Evolutionary conservation across 2,797 vertebrate species (phyloP), one percentile per base, ranked within the genome.

Genomic region (Chiropotes sagulatus): DNA sequence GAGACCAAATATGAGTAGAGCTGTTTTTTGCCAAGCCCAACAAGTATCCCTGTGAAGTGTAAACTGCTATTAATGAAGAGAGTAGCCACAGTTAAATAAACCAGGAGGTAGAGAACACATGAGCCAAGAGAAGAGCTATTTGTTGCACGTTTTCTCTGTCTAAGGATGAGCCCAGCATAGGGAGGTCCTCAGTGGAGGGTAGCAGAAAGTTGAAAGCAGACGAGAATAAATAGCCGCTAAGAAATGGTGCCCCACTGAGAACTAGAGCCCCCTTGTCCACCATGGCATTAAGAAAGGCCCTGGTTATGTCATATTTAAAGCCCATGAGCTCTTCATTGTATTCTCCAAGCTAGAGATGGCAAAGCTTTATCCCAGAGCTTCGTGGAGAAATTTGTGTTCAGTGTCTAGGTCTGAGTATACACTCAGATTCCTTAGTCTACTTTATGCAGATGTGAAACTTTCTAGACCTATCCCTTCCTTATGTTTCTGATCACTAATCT

Each of bases 61-160:
- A 91, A 96, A 96, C 61, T 92, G 67, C 87, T 57, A 61, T 92
- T 93, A 82, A 92, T 96, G 92, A 95, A 96, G 91, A 84, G 26
- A 88, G 67, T 83, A 85, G 67, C 67, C 90, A 94, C 84, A 48
- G 81, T 81, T 88, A 95, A 97, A 86, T 70, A 94, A 92, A 85
- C 88, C 81, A 70, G 3, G 30, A 94, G 82, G 67, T 41, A 58
- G 39, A 82, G 67, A 54, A 50, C 61, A 41, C 58, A 70, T 4
- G 17, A 44, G 48, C 87, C 84, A 82, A 81, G 58, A 30, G 78
- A 92, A 97, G 81, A 88, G 39, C 76, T 88, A 10, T 88, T 54
- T 61, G 28, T 46, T 80, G 48, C 33, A 15, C 5, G 2, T 44
- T 75, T 73, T 7, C 13, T 33, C 26, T 39, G 5, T 81, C 24